Base-by-base conservation (phyloP, 2,888 invertebrate species). In the Globia sparganii region DNA sequence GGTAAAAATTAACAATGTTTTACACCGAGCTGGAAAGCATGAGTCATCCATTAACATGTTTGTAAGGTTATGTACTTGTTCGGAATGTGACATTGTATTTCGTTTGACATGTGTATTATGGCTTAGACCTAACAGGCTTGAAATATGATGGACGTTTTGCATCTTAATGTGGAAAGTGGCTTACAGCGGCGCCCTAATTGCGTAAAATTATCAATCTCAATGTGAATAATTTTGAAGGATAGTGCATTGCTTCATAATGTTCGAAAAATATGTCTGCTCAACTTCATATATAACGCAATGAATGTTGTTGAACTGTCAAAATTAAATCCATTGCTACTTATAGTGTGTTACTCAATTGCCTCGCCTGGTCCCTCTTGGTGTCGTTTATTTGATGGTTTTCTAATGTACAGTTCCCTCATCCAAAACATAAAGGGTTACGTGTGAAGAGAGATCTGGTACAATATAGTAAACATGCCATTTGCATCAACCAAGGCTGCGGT, bases 401-500 rank as follows among this genome's bases (percentile, higher is more conserved):
- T 74, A 69, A 72, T 65, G 37, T 31, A 69, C 64, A 65, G 28
- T 83, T 73, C 28, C 66, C 56, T 67, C 65, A 79, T 65, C 61
- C 53, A 74, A 67, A 46, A 72, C 70, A 46, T 77, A 58, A 78
- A 82, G 79, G 71, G 70, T 85, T 81, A 78, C 78, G 75, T 80
- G 64, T 78, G 77, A 85, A 72, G 79, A 85, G 83, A 81, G 77
- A 85, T 81, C 80, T 72, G 75, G 70, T 67, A 78, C 70, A 87
- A 80, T 83, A 78, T 73, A 82, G 80, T 86, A 78, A 87, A 80
- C 86, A 82, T 79, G 83, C 81, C 77, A 84, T 85, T 87, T 82
- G 84, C 87, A 86, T 85, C 81, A 84, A 77, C 81, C 90, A 90
- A 90, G 90, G 92, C 87, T 90, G 89, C 75, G 79, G 85, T 83